Conservation (phyloP, 2,888 invertebrate genomes). For the Eupithecia pulchellata region DNA sequence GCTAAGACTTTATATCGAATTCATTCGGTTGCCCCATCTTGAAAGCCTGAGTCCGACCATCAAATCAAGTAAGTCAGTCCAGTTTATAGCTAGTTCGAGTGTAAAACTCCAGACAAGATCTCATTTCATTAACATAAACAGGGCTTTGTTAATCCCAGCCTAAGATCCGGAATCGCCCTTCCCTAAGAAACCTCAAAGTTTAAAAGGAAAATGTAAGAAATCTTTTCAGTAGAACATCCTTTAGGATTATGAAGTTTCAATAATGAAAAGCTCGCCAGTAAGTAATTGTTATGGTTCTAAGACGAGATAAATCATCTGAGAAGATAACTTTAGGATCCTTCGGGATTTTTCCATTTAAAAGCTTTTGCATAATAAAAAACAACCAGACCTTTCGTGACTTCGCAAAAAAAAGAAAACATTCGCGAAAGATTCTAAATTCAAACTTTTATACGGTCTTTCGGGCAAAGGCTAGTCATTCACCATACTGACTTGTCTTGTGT, state of each 20-base stretch:
- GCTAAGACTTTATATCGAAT: not conserved
- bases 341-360: conserved; percentile 14
- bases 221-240: conserved; percentile 14
- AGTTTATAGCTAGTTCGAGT: conserved; percentile 35
- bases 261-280: conserved; percentile 19
- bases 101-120: conserved; percentile 53
- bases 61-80: conserved; percentile 34
- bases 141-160: conserved; percentile 54
- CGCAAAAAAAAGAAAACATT: conserved; percentile 4
- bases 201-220: conserved; percentile 38
- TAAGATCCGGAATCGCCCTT: conserved; percentile 39
- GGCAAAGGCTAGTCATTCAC: not conserved
- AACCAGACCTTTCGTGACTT: conserved; percentile 13
- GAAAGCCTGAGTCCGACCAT: conserved; percentile 34
- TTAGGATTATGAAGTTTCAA: conserved; percentile 15
- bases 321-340: conserved; percentile 12
- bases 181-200: conserved; percentile 40
- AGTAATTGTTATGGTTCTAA: conserved; percentile 19
- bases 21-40: conserved; percentile 14
- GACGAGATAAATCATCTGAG: conserved; percentile 11
- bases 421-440: conserved; percentile 58
- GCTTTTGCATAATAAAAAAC: conserved; percentile 15
- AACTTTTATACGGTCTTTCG: not conserved
- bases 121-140: conserved; percentile 65
- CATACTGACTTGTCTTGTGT: not conserved